phyloP scores from a whole-genome alignment of 2,888 invertebrate species.

The Sisyra nigra region DNA sequence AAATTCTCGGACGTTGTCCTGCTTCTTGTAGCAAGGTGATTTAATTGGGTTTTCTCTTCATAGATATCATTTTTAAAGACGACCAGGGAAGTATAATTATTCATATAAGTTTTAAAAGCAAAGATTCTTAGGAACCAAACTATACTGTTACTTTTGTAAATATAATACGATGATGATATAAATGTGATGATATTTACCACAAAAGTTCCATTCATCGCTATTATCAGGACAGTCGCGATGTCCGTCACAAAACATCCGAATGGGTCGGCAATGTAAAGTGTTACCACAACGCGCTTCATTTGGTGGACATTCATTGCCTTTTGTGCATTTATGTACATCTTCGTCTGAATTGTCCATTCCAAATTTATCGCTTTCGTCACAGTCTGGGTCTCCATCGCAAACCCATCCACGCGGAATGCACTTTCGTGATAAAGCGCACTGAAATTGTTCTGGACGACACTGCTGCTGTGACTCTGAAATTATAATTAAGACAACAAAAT shows the following conservation, averaged over 20 bases:
- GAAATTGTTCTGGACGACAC: slow-evolving; percentile 56
- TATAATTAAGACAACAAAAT: too few species aligned
- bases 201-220: slow-evolving; percentile 57
- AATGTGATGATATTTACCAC: slow-evolving; percentile 28
- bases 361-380: slow-evolving; percentile 37
- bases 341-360: slow-evolving; percentile 49
- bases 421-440: slow-evolving; percentile 48
- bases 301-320: slow-evolving; percentile 43
- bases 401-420: slow-evolving; percentile 61
- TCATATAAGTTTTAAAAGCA: too few species aligned
- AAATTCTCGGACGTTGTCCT: too few species aligned
- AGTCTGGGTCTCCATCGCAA: slow-evolving; percentile 63
- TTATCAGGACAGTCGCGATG: slow-evolving; percentile 46
- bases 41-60: too few species aligned
- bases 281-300: slow-evolving; percentile 52
- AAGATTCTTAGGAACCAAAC: too few species aligned
- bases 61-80: too few species aligned
- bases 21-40: too few species aligned
- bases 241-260: slow-evolving; percentile 50
- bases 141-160: too few species aligned
- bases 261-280: slow-evolving; percentile 39
- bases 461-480: slow-evolving; percentile 31
- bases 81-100: too few species aligned
- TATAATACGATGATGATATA: too few species aligned
- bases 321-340: slow-evolving; percentile 45